Base-by-base conservation (phyloP, 1,140 invertebrate species). In the Neodiprion lecontei region DNA sequence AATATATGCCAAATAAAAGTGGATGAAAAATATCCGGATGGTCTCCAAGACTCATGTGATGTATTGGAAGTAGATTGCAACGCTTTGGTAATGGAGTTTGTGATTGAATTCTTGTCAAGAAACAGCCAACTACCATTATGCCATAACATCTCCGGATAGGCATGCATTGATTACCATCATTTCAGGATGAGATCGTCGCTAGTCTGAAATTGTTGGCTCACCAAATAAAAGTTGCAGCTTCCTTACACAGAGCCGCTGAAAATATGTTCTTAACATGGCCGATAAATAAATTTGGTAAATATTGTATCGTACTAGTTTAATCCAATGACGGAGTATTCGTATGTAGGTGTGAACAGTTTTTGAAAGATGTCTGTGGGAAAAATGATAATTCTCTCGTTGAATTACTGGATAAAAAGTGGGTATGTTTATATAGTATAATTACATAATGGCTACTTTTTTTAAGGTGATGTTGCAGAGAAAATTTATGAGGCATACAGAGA, bases 261-360 rank as follows among this genome's bases (percentile, higher is more conserved):
- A 80, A 81, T 69, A 76, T 85, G 74, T 86, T 86, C 75, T 66
- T 53, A 71, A 83, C 83, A 14, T 86, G 84, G 84, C 73, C 79
- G 3, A 71, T n/a, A 10, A 67, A 74, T 48, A 79, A 77, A 49
- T 86, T 85, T 78, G 82, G 85, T 85, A 82, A 76, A 65, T 67
- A 69, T 49, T 21, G 21, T 66, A 50, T 23, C 48, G 48, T 48
- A 48, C 3, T 61, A 5, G 23, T 67, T 74, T 48, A 48, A 40
- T 40, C 28, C 1, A 40, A 40, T 40, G 5, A 40, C 0, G 5
- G 28, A 40, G 28, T 40, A 40, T 5, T 40, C 28, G 28, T 40
- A 40, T 40, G 28, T 0, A 40, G 28, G 5, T 40, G 28, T 40
- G 28, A 40, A 40, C 1, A 0, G 1, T 40, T 40, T 40, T 40